Evolutionary conservation across 2,888 invertebrate genomes (phyloP).

Genomic region (Nebria brevicollis): DNA sequence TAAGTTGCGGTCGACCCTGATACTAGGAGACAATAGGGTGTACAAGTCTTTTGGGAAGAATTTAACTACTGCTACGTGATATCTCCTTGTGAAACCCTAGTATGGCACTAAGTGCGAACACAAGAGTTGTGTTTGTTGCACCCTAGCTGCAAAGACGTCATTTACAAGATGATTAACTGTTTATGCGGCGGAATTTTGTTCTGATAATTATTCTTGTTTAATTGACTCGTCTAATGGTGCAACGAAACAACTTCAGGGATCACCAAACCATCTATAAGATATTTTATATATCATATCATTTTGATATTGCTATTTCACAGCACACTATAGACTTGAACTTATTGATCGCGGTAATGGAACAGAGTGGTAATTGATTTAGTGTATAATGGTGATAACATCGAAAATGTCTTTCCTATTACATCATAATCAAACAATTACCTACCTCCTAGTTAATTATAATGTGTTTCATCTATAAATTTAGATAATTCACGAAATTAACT

Average conservation of each 20-base stretch:
- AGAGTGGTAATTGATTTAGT: too few relatives aligned
- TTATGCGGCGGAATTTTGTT: neutral
- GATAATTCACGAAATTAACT: too few relatives aligned
- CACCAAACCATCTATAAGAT: too few relatives aligned
- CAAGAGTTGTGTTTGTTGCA: neutral
- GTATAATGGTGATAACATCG: too few relatives aligned
- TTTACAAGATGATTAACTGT: neutral
- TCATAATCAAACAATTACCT: too few relatives aligned
- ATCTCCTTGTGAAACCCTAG: slow-evolving; percentile 11
- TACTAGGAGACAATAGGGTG: slow-evolving; percentile 16
- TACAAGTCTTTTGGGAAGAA: slow-evolving; percentile 13
- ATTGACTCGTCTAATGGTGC: neutral
- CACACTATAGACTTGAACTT: too few relatives aligned
- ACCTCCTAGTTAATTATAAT: too few relatives aligned
- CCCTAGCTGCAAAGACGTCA: neutral
- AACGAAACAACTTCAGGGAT: neutral
- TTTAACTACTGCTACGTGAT: slow-evolving; percentile 18
- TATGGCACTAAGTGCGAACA: slow-evolving; percentile 18
- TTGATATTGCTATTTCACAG: too few relatives aligned
- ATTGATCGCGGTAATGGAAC: too few relatives aligned
- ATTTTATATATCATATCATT: too few relatives aligned
- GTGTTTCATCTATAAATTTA: too few relatives aligned
- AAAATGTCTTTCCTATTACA: too few relatives aligned
- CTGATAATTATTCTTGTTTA: neutral
- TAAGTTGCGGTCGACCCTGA: neutral